Conservation (phyloP, 2,797 vertebrate genomes). For the Enteromius argenteus region DNA sequence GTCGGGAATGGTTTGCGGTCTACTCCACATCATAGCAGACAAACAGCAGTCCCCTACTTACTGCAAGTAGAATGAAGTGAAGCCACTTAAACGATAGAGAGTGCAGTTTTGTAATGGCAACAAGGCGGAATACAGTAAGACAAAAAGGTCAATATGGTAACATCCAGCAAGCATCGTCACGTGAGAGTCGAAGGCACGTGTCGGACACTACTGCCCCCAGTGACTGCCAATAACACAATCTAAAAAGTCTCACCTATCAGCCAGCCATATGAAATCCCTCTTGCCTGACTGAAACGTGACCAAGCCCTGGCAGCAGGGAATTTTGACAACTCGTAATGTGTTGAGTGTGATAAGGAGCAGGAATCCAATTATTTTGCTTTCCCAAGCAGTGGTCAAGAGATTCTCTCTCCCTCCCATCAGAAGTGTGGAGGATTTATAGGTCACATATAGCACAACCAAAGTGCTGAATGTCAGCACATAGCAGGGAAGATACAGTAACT, state of each 20-base stretch:
- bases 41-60: constrained; percentile 8
- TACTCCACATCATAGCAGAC: neutral
- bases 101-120: neutral
- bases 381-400: constrained; percentile 60
- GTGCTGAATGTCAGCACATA: constrained; percentile 61
- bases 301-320: constrained; percentile 59
- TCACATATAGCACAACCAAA: constrained; percentile 61
- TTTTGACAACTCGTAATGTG: constrained; percentile 65
- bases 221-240: constrained; percentile 48
- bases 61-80: constrained; percentile 14
- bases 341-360: constrained; percentile 66
- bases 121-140: neutral
- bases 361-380: constrained; percentile 71
- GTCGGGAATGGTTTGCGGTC: neutral
- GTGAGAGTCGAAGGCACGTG: constrained; percentile 25
- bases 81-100: constrained; percentile 13
- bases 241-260: constrained; percentile 61
- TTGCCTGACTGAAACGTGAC: constrained; percentile 63
- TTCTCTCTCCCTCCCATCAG: constrained; percentile 56
- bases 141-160: neutral
- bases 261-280: constrained; percentile 62
- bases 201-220: constrained; percentile 17
- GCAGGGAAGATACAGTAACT: constrained; percentile 43
- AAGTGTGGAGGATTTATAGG: constrained; percentile 62
- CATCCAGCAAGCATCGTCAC: neutral